Conservation (phyloP, 2,113 vertebrate genomes). For the Pantherophis guttatus region DNA sequence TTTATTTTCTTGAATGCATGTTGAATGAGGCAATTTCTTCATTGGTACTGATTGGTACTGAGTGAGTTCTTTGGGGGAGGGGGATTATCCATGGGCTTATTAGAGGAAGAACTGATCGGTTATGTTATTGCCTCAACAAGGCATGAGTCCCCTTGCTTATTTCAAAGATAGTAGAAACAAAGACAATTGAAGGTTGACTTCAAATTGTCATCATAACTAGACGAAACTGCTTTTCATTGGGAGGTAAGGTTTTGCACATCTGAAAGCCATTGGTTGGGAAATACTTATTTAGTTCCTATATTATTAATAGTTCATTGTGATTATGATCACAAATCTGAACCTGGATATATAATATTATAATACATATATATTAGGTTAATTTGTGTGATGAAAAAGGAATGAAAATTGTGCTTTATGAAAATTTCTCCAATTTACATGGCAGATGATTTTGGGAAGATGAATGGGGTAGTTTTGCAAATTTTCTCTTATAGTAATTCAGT, state of each 20-base stretch:
- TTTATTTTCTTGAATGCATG: background rate
- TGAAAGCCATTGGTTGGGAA: no score
- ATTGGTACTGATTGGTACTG: background rate
- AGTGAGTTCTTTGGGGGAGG: background rate
- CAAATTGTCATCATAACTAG: background rate
- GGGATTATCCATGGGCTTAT: background rate
- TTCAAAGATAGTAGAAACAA: background rate
- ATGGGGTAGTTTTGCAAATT: background rate
- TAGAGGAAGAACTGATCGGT: background rate
- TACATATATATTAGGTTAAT: background rate
- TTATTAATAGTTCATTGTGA: no score
- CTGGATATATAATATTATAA: no score
- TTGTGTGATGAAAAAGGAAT: background rate
- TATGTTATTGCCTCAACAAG: background rate
- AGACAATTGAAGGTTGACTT: background rate
- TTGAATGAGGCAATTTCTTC: background rate
- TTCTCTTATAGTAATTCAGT: background rate
- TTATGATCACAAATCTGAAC: no score
- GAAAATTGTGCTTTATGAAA: background rate
- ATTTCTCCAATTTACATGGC: background rate
- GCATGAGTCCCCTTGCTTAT: background rate
- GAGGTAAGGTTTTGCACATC: no score
- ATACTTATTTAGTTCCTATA: no score
- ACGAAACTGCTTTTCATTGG: no score
- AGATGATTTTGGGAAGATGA: background rate